phyloP scores from a whole-genome alignment of 2,113 vertebrate species.

The Oncorhynchus kisutch region DNA sequence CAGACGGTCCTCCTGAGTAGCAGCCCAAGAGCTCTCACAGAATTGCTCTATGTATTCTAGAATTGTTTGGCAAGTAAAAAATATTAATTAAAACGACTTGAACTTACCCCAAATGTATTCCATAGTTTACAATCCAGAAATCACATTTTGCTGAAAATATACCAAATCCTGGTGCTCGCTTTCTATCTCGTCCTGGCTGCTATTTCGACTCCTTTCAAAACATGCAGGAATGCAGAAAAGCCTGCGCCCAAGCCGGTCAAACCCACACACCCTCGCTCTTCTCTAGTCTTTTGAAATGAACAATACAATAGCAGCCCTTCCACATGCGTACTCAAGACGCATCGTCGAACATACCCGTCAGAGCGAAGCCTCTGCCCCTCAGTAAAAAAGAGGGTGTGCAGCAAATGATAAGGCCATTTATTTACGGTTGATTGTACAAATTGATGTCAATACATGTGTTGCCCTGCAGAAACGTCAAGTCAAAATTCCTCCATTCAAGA shows the following conservation, averaged over 20 bases:
- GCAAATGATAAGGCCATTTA: too few relatives aligned
- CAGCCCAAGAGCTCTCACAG: too few relatives aligned
- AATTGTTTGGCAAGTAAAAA: too few relatives aligned
- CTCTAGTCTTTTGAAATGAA: slow-evolving; percentile 43
- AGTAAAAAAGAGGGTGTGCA: too few relatives aligned
- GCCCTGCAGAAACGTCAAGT: too few relatives aligned
- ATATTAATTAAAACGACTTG: too few relatives aligned
- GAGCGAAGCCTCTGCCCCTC: background rate
- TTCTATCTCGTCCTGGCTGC: slow-evolving; percentile 11
- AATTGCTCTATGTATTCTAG: too few relatives aligned
- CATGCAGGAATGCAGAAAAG: slow-evolving; percentile 77
- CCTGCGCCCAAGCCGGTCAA: slow-evolving; percentile 66
- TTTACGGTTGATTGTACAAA: too few relatives aligned
- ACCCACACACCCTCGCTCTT: slow-evolving; percentile 45
- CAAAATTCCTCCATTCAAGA: too few relatives aligned
- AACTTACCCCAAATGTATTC: slow-evolving; percentile 76
- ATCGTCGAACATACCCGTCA: background rate
- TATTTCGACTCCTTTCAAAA: slow-evolving; percentile 45
- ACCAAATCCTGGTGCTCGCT: background rate
- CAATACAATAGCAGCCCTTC: slow-evolving; percentile 65
- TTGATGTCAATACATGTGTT: too few relatives aligned
- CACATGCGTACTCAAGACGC: background rate
- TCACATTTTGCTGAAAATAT: slow-evolving; percentile 14
- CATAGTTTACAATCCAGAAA: slow-evolving; percentile 48
- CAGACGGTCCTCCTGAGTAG: too few relatives aligned